Evolutionary conservation across 2,113 vertebrate genomes (phyloP).

Genomic region (Petrocephalus zakoni): DNA sequence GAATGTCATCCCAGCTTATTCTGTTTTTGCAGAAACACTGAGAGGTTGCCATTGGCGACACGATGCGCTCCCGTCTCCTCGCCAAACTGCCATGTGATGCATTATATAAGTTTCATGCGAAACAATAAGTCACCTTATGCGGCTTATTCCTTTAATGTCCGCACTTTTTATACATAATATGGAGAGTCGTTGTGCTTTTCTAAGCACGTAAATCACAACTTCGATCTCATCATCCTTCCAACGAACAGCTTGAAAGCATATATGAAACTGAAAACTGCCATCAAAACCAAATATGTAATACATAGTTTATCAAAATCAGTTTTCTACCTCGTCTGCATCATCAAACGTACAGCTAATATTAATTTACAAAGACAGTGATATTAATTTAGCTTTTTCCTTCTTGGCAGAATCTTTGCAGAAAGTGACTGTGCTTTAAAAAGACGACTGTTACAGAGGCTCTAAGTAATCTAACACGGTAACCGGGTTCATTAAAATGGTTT

Average conservation of each 20-base stretch:
- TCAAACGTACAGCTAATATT: neutral
- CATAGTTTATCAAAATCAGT: neutral
- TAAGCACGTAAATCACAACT: neutral
- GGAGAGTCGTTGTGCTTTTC: neutral
- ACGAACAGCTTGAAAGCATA: neutral
- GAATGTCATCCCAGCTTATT: slow-evolving; percentile 9
- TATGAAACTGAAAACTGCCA: neutral
- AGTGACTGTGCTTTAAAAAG: neutral
- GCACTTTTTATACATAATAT: too few species aligned
- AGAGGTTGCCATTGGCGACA: slow-evolving; percentile 44
- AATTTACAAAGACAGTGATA: neutral
- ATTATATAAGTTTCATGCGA: neutral
- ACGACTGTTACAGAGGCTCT: neutral
- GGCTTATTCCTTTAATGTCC: neutral
- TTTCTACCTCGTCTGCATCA: neutral
- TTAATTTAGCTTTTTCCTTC: neutral
- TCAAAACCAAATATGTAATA: neutral
- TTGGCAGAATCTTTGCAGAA: neutral
- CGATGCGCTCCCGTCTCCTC: slow-evolving; percentile 22
- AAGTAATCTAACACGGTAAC: neutral
- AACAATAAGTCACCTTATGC: neutral
- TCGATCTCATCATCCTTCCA: neutral
- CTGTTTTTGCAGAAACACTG: slow-evolving; percentile 31
- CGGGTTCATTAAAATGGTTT: slow-evolving; percentile 8
- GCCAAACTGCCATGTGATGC: neutral